phyloP scores from a whole-genome alignment of 2,113 vertebrate species.

The Phyllostomus discolor region DNA sequence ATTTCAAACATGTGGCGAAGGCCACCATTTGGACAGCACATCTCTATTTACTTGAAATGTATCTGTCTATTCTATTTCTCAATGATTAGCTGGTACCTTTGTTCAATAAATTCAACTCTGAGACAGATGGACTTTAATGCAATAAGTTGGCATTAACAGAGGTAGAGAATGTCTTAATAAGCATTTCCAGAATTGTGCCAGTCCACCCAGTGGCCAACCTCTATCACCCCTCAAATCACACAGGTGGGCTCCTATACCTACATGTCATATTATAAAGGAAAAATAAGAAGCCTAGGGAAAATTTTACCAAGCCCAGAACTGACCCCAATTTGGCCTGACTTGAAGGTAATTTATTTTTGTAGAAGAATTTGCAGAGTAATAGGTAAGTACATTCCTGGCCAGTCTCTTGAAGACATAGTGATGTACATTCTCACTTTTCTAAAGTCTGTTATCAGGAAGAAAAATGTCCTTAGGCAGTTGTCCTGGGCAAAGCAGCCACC shows the following conservation, averaged over 20 bases:
- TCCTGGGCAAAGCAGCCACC: conserved; percentile 53
- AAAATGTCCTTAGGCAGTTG: conserved; percentile 34
- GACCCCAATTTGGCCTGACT: neutral
- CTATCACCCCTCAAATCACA: neutral
- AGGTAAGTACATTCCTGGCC: neutral
- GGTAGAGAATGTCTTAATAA: neutral
- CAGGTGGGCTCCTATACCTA: neutral
- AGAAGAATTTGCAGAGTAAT: neutral
- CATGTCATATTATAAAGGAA: neutral
- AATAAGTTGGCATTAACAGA: neutral
- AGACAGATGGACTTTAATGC: neutral
- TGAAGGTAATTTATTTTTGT: neutral
- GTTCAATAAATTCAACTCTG: neutral
- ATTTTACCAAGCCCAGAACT: neutral
- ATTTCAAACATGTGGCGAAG: neutral
- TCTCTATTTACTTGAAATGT: neutral
- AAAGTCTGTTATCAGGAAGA: conserved; percentile 56
- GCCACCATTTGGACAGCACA: neutral
- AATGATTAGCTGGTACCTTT: neutral
- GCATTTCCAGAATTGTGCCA: neutral
- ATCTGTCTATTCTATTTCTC: neutral
- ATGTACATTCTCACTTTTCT: conserved; percentile 48
- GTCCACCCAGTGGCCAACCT: neutral
- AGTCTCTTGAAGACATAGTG: neutral
- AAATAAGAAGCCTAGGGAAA: neutral